Conservation (phyloP, 2,888 invertebrate genomes). For the Acronicta aceris region DNA sequence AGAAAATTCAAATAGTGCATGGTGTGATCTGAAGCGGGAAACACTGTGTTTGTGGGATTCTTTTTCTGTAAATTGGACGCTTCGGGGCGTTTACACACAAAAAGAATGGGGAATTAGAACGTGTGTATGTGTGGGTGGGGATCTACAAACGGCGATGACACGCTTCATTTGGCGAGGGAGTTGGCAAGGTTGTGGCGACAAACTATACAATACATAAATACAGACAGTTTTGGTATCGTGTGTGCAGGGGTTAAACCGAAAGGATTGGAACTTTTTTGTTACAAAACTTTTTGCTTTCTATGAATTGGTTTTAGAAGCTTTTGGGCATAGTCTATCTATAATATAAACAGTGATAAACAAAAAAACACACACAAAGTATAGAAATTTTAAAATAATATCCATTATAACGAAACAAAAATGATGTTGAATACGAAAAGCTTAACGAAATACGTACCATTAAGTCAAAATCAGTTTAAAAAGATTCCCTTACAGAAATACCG, state of each 20-base stretch:
- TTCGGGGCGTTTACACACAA: conserved; percentile 82
- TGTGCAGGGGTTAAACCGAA: conserved; percentile 9
- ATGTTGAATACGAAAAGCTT: conserved; percentile 33
- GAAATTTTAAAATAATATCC: not conserved
- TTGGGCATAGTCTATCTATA: not conserved
- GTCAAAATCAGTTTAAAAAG: conserved; percentile 52
- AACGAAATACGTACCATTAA: conserved; percentile 51
- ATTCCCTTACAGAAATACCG: conserved; percentile 44
- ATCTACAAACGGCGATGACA: conserved; percentile 70
- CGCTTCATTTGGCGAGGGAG: conserved; percentile 79
- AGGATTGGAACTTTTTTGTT: conserved; percentile 13
- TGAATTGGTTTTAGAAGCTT: not conserved
- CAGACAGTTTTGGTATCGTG: conserved; percentile 17
- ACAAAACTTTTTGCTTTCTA: not conserved
- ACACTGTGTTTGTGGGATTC: conserved; percentile 85
- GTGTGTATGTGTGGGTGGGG: conserved; percentile 66
- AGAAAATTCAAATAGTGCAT: conserved; percentile 87
- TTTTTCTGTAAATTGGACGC: conserved; percentile 88
- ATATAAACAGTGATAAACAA: too few relatives aligned
- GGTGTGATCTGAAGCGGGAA: conserved; percentile 86
- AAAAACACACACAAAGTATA: too few relatives aligned
- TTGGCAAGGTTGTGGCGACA: conserved; percentile 21
- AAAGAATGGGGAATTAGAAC: conserved; percentile 71
- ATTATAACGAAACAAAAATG: conserved; percentile 29
- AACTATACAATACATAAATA: conserved; percentile 11